Evolutionary conservation across 1,140 invertebrate genomes (phyloP), one percentile per base, ranked within the genome.

Genomic region (Marisa cornuarietis): DNA sequence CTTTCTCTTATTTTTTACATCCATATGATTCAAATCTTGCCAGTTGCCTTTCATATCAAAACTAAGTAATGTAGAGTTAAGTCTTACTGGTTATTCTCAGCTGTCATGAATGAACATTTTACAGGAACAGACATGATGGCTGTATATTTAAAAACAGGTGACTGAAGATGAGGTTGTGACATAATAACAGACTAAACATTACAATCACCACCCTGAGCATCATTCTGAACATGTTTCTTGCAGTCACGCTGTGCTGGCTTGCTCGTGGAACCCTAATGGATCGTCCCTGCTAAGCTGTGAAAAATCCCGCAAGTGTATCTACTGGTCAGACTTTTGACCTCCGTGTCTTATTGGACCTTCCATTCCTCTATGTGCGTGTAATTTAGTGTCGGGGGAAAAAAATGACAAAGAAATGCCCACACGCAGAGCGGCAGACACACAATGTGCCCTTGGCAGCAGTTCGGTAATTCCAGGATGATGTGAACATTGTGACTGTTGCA

Each of bases 261-360:
- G 97, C 82, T 94, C 95, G 16, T 99, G 97, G 97, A 95, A 96
- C 91, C 96, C 96, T 5, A 95, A 95, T 87, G 96, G 95, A 31
- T 94, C 94, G 71, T 94, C 94, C 76, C 91, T 99, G 66, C 94
- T 96, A n/a, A 96, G 95, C 77, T 96, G 96, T 83, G 97, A 98
- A 89, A 94, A 95, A 83, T 93, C 94, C 81, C 97, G 96, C 90
- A 95, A 95, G 83, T 95, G 95, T 61, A 93, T 96, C 71, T 92
- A 98, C 75, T 99, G 97, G 96, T 88, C 91, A 18, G 91, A 92
- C 78, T 83, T 83, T 66, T 89, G 78, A 86, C 20, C 22, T 24
- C 65, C 7, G 65, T 68, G 65, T 68, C 22, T 22, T 24, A 20
- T 4, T 68, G 13, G 22, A 11, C 22, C 65, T 24, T 11, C 13